Evolutionary conservation across 2,888 invertebrate species (phyloP).

Genomic region (Achlya flavicornis): DNA sequence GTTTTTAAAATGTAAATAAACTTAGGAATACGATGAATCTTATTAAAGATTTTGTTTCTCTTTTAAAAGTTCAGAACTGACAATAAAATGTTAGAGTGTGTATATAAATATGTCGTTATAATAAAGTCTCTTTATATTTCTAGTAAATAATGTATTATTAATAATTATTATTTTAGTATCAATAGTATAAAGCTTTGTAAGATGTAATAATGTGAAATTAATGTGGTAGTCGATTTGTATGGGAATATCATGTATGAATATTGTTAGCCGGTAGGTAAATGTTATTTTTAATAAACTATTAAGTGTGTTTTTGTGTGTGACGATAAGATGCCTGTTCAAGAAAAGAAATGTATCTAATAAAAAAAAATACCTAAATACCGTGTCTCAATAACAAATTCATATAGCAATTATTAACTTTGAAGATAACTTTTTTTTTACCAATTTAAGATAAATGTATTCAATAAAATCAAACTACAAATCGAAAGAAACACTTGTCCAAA

Average conservation of each 20-base stretch:
- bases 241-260: background rate
- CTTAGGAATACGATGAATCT: slow-evolving; percentile 41
- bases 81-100: slow-evolving; percentile 77
- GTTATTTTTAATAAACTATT: background rate
- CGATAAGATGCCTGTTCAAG: background rate
- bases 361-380: background rate
- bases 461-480: background rate
- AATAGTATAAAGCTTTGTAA: slow-evolving; percentile 5
- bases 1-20: slow-evolving; percentile 51
- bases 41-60: slow-evolving; percentile 47
- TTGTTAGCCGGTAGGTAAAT: background rate
- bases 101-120: slow-evolving; percentile 52
- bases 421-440: no score
- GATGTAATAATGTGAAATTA: slow-evolving; percentile 11
- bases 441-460: background rate
- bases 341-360: background rate
- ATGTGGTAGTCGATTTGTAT: slow-evolving; percentile 22
- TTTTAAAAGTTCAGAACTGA: slow-evolving; percentile 78
- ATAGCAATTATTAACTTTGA: no score
- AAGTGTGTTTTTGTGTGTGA: slow-evolving; percentile 3
- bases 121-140: slow-evolving; percentile 73
- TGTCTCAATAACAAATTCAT: no score
- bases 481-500: no score
- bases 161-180: slow-evolving; percentile 15
- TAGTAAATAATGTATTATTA: slow-evolving; percentile 40